Conservation (phyloP, 2,113 vertebrate species). For the Calypte anna region DNA sequence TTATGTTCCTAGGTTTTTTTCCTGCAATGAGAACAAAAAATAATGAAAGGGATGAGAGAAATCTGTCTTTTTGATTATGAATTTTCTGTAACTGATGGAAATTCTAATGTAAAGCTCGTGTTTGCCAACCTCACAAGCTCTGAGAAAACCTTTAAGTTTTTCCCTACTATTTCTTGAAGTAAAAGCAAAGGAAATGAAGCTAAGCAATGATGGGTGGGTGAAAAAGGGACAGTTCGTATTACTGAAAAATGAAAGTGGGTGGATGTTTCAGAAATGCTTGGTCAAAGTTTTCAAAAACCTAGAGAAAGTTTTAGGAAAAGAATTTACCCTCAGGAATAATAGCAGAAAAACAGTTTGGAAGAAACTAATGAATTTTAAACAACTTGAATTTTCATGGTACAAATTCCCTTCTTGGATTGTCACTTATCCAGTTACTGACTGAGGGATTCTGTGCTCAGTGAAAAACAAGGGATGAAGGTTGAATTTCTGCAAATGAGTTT, state of each 20-base stretch:
- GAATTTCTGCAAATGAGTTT: constrained; percentile 42
- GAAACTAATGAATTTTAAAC: neutral
- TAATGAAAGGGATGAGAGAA: neutral
- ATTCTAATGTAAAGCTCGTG: neutral
- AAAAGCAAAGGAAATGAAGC: neutral
- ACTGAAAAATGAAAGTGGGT: neutral
- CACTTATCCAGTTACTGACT: neutral
- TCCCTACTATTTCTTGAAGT: neutral
- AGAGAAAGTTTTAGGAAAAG: neutral
- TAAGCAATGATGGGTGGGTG: neutral
- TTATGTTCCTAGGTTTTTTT: neutral
- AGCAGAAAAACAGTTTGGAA: constrained; percentile 1
- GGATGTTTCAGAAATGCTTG: neutral
- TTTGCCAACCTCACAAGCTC: neutral
- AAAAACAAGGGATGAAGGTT: neutral
- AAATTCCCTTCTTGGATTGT: neutral
- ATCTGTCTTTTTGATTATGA: neutral
- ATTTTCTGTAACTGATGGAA: neutral
- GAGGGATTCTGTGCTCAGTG: neutral
- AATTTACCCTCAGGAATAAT: neutral
- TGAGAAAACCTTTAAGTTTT: neutral
- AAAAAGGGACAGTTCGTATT: neutral
- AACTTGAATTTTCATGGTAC: constrained; percentile 5
- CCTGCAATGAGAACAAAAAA: neutral
- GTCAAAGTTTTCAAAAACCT: neutral